Base-by-base conservation (phyloP, 1,140 invertebrate species). In the Bombyx mandarina region DNA sequence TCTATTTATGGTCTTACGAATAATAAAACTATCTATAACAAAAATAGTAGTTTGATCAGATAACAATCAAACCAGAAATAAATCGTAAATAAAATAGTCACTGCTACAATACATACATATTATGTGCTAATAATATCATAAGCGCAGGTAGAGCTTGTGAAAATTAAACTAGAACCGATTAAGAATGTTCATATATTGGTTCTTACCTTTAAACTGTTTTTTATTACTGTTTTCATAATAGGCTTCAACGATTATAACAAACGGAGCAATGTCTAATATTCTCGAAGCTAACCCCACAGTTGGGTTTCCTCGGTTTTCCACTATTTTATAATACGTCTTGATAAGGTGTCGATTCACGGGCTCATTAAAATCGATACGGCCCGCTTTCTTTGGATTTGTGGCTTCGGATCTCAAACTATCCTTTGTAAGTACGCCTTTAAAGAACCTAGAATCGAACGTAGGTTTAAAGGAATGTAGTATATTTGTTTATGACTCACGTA, bases 311-410 rank as follows among this genome's bases (percentile, higher is more conserved):
- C 91, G 88, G 60, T 91, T 83, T 6, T 88, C 58, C 8, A 63
- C 82, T 45, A 97, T 89, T 78, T 92, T 93, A 26, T 92, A 90
- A 68, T 93, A 95, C 61, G 95, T 91, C 67, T 93, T 92, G 60
- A 92, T 90, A 1, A 95, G 53, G 57, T 77, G 63, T 3, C 65
- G 52, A 10, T 51, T 63, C 2, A 71, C 70, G 8, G 54, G 51
- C 26, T 70, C 67, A 8, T 68, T 49, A 7, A 73, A 65, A 54
- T 73, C 78, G 2, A 91, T 88, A 1, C 90, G 81, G 51, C 47
- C 57, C 8, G 46, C 42, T 49, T 63, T 67, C 26, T 64, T 77
- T 1, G 72, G 67, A 54, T 77, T 77, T 6, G 74, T 73, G 8
- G 72, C 72, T 43, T 63, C 62, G 48, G 63, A 56, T 44, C 74